Evolutionary conservation across 2,888 invertebrate genomes (phyloP), one percentile per base, ranked within the genome.

Genomic region (Allygus modestus): DNA sequence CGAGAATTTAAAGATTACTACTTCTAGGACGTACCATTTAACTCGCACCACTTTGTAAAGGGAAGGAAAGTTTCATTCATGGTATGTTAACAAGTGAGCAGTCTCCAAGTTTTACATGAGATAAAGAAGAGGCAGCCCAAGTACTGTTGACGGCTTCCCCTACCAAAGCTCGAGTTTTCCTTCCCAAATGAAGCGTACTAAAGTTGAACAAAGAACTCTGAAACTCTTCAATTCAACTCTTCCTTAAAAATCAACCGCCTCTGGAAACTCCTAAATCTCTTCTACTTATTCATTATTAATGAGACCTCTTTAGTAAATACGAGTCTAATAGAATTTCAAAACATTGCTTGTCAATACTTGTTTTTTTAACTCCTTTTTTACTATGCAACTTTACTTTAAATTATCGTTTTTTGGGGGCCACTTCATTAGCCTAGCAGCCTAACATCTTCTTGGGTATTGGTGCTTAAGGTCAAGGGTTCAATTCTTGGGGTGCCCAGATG

Each of bases 201-300:
- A 65, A 65, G 28, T 65, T 65, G 65, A 65, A 65, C 65, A 65
- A 65, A 65, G 65, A 65, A 28, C 65, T 65, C 65, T 15, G 31
- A 65, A 58, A 65, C 65, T 65, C 65, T 65, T 65, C 65, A 65
- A 65, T 65, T 65, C 65, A 65, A 65, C 65, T 65, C 28, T 65
- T 65, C 65, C 65, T 28, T 5, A 65, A 65, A 65, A 65, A 65
- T 31, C 65, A 26, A 28, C 26, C 65, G 4, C 65, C 31, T 65
- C 65, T 31, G 15, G 17, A 65, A 65, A 65, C 28, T 65, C 28
- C 15, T 26, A 65, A 65, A 65, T 65, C 31, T 65, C 31, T 31
- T 58, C 12, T 31, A 28, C 31, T 31, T n/a, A 65, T 65, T 65
- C 26, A 65, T 65, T 65, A 65, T 65, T 54, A 65, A 65, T 65